Evolutionary conservation across 2,888 invertebrate genomes (phyloP).

Genomic region (Anoncus sp.): DNA sequence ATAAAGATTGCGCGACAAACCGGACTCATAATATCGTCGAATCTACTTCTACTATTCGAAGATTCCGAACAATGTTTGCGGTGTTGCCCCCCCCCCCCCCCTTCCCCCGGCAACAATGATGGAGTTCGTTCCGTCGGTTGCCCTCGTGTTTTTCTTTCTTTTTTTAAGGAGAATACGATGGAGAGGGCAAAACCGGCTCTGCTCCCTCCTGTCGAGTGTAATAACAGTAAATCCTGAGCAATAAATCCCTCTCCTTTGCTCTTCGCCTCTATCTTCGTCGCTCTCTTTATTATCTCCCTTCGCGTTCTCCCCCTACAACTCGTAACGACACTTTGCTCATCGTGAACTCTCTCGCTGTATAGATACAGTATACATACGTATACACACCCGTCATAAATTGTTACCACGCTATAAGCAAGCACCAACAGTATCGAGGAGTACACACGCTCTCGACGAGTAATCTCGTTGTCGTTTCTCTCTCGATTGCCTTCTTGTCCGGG

Average conservation of each 20-base stretch:
- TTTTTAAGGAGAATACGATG: conserved; percentile 9
- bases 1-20: conserved; percentile 3
- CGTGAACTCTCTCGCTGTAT: conserved; percentile 53
- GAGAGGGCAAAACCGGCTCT: conserved; percentile 58
- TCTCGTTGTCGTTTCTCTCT: conserved; percentile 35
- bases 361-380: conserved; percentile 50
- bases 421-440: conserved; percentile 35
- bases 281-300: conserved; percentile 42
- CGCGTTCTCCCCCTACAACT: conserved; percentile 18
- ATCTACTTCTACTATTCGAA: conserved; percentile 6
- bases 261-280: conserved; percentile 44
- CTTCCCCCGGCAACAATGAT: conserved; percentile 28
- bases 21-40: conserved; percentile 6
- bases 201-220: conserved; percentile 75
- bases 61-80: conserved; percentile 1
- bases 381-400: conserved; percentile 72
- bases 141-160: conserved; percentile 25
- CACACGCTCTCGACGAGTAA: conserved; percentile 32
- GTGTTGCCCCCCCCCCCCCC: conserved; percentile 23
- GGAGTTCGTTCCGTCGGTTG: conserved; percentile 34
- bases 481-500: conserved; percentile 20
- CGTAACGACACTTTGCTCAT: conserved; percentile 62
- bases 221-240: conserved; percentile 82
- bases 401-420: conserved; percentile 70
- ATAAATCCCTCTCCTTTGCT: conserved; percentile 78